phyloP scores from a whole-genome alignment of 2,888 invertebrate species.

The Pachliopta kotzebuea region DNA sequence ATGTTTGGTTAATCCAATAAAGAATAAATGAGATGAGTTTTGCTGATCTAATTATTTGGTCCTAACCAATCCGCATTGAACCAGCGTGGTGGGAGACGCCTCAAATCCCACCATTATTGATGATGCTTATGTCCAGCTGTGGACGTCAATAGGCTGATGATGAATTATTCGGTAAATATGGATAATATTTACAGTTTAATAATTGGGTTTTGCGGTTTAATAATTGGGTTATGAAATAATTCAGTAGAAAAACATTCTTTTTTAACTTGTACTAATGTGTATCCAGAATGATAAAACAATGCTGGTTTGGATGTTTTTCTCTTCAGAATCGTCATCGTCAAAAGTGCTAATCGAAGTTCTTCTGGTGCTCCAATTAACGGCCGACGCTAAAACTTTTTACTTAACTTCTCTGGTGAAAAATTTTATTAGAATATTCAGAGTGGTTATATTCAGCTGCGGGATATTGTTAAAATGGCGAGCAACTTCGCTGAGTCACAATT shows the following conservation, averaged over 20 bases:
- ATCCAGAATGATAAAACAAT: no score
- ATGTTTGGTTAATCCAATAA: no score
- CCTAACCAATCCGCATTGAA: no score
- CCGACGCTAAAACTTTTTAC: constrained; percentile 23
- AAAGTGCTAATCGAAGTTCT: constrained; percentile 19
- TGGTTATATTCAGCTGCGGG: constrained; percentile 1
- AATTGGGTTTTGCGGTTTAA: neutral
- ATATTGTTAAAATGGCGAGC: neutral
- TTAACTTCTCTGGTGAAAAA: constrained; percentile 5
- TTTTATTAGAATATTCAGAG: neutral
- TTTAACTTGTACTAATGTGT: no score
- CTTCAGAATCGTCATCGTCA: constrained; percentile 12
- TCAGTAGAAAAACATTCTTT: neutral
- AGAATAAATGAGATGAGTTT: no score
- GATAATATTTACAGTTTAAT: no score
- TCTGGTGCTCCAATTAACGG: constrained; percentile 23
- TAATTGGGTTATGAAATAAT: neutral
- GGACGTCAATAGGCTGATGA: no score
- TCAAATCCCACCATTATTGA: no score
- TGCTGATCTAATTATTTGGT: no score
- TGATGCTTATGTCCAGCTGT: no score
- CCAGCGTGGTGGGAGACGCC: no score
- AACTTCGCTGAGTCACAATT: neutral
- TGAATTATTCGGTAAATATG: no score
- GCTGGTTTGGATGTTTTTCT: neutral